Conservation (phyloP, 1,140 invertebrate genomes). For the Episyrphus balteatus region DNA sequence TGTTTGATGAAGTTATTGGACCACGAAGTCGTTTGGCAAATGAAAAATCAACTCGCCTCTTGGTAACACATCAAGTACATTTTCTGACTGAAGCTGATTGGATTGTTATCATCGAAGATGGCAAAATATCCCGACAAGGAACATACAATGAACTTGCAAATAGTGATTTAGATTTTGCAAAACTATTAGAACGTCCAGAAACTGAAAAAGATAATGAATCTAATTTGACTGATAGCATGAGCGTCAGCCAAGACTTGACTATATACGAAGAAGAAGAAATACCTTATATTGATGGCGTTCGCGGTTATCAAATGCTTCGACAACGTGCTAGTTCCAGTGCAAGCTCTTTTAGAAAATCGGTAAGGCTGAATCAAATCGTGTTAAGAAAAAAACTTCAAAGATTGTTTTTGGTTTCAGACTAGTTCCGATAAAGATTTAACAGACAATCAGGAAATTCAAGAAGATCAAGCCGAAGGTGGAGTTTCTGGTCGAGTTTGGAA, state of each 20-base stretch:
- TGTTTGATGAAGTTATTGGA: constrained; percentile 54
- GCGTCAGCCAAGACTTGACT: constrained; percentile 21
- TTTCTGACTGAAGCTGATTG: constrained; percentile 60
- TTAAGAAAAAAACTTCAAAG: background rate
- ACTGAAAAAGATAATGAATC: constrained; percentile 13
- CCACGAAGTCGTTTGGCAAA: constrained; percentile 40
- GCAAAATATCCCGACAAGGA: constrained; percentile 44
- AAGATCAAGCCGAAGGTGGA: constrained; percentile 43
- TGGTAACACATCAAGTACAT: constrained; percentile 79
- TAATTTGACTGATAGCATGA: constrained; percentile 36
- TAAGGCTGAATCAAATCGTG: constrained; percentile 4
- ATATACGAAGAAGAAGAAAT: constrained; percentile 33
- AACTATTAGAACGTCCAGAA: constrained; percentile 37
- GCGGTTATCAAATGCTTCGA: constrained; percentile 24
- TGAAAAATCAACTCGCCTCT: constrained; percentile 55
- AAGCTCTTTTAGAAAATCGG: constrained; percentile 16
- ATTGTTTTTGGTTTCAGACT: background rate
- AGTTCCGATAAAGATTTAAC: constrained; percentile 27
- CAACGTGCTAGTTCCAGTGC: constrained; percentile 18
- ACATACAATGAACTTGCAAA: constrained; percentile 43
- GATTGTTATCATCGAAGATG: constrained; percentile 68
- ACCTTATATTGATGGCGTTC: constrained; percentile 31
- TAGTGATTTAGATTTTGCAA: constrained; percentile 45
- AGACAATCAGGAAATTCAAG: constrained; percentile 36
- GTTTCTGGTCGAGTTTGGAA: constrained; percentile 46